Percentiles rank a stretch among this genome's conserved stretches.
These are phyloP conservation scores for Zonitis immaculata DNA, from an alignment of 2,888 invertebrate genomes.

Conservation along the genomic window DNA sequence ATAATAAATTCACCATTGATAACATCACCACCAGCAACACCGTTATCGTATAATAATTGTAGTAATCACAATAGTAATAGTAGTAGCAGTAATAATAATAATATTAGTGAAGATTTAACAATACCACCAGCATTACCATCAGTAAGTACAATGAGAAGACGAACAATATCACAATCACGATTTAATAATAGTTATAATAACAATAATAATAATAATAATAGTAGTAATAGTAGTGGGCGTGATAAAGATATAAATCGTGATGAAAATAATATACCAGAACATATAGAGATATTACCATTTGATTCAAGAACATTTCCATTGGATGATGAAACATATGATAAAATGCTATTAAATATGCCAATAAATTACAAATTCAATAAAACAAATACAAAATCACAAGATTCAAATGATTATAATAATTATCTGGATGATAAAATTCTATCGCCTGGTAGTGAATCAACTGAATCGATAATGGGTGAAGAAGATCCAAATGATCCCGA, in stretches of 20 bases:
- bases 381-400: slow-evolving; percentile 41
- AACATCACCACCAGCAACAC: slow-evolving; percentile 53
- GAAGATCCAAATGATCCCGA: slow-evolving; percentile 82
- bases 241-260: slow-evolving; percentile 36
- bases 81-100: slow-evolving; percentile 3
- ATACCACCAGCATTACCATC: slow-evolving; percentile 31
- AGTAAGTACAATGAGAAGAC: slow-evolving; percentile 45
- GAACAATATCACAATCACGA: slow-evolving; percentile 52
- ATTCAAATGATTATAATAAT: slow-evolving; percentile 24
- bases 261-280: slow-evolving; percentile 36
- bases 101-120: slow-evolving; percentile 12
- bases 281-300: slow-evolving; percentile 60
- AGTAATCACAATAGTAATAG: slow-evolving; percentile 20
- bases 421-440: slow-evolving; percentile 29
- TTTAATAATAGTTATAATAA: slow-evolving; percentile 38
- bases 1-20: slow-evolving; percentile 42
- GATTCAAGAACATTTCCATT: slow-evolving; percentile 73
- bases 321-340: slow-evolving; percentile 61
- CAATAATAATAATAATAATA: too few species aligned
- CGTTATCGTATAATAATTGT: slow-evolving; percentile 37
- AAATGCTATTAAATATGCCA: slow-evolving; percentile 68
- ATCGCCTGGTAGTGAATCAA: slow-evolving; percentile 50
- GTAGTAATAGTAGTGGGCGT: slow-evolving; percentile 6
- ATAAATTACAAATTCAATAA: slow-evolving; percentile 51
- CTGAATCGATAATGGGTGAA: slow-evolving; percentile 60